phyloP scores from a whole-genome alignment of 1,140 invertebrate genomes.

The Apis cerana region DNA sequence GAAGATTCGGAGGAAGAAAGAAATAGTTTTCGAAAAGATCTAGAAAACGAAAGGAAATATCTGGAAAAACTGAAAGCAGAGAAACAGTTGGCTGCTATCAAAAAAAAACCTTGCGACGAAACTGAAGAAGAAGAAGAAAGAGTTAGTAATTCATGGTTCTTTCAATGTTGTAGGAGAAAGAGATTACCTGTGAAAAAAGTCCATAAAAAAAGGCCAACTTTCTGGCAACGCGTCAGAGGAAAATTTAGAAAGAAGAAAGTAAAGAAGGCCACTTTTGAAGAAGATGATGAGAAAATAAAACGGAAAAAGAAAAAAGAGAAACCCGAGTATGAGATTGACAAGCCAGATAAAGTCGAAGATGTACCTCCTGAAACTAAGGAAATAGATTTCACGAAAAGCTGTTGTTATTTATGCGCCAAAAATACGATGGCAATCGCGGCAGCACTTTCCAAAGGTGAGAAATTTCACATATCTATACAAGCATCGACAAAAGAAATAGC shows the following conservation, averaged over 20 bases:
- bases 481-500: not conserved
- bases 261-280: no score
- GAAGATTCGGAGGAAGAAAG: no score
- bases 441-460: slow-evolving; percentile 5
- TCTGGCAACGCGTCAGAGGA: no score
- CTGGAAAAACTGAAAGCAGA: no score
- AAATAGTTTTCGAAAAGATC: no score
- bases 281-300: no score
- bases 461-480: slow-evolving; percentile 41
- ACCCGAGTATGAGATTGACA: not conserved
- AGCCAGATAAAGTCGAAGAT: not conserved
- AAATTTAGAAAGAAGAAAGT: not conserved
- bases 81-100: no score
- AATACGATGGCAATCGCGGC: slow-evolving; percentile 49
- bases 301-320: not conserved
- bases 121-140: not conserved
- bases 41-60: not conserved
- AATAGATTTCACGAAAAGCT: slow-evolving; percentile 49
- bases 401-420: slow-evolving; percentile 60
- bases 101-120: no score
- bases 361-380: not conserved
- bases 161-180: no score
- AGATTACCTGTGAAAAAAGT: no score
- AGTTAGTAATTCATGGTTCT: not conserved
- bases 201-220: no score